A percentile compares a stretch with the other conserved stretches of the same genome.
These are phyloP conservation scores for Gisinianus flammeolus DNA, from an alignment of 2,888 invertebrate species.

Conservation along the genomic window DNA sequence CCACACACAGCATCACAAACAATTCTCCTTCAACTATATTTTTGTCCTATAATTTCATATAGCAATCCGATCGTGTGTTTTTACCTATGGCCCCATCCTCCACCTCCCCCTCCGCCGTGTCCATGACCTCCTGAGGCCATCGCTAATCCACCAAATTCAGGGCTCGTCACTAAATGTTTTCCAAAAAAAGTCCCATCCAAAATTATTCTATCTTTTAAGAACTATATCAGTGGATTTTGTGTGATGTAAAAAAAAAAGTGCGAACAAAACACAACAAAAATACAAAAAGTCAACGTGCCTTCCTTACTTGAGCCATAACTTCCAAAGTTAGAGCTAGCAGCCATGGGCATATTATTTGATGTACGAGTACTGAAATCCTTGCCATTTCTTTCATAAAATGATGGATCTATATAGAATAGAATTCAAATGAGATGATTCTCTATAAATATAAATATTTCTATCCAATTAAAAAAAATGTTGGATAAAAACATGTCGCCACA, in stretches of 20 bases:
- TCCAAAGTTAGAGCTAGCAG: conserved; percentile 17
- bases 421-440: neutral
- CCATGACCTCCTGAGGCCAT: conserved; percentile 22
- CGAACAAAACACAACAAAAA: too few species aligned
- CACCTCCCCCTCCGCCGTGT: neutral
- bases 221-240: too few species aligned
- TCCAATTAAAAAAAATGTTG: neutral
- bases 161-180: neutral
- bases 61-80: too few species aligned
- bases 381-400: conserved; percentile 20
- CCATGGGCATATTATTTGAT: conserved; percentile 25
- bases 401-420: neutral
- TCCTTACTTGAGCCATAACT: conserved; percentile 19
- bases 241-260: too few species aligned
- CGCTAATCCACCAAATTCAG: conserved; percentile 22
- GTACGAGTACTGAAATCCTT: conserved; percentile 20
- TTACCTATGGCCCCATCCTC: conserved; percentile 24
- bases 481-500: neutral
- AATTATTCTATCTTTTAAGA: too few species aligned
- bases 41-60: too few species aligned
- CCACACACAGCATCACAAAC: too few species aligned
- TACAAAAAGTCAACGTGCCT: conserved; percentile 9
- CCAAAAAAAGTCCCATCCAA: too few species aligned
- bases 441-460: neutral
- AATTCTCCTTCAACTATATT: too few species aligned